These are phyloP conservation scores for Aquatica leii DNA, from an alignment of 2,888 invertebrate species.

Conservation along the genomic window DNA sequence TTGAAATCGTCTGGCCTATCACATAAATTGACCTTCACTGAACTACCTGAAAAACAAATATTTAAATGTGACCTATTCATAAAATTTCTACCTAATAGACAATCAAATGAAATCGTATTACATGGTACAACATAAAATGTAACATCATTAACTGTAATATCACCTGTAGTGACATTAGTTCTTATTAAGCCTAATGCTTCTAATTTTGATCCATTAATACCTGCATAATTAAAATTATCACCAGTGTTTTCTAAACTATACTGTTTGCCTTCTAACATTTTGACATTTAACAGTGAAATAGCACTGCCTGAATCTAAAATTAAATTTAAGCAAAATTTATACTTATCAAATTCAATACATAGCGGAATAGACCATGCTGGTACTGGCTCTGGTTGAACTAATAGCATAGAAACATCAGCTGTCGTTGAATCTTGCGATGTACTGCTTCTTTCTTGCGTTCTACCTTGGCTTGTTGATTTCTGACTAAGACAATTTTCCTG, in stretches of 20 bases:
- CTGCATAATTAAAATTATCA: not conserved
- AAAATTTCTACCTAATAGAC: not conserved
- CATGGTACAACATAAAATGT: not conserved
- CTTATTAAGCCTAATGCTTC: not conserved
- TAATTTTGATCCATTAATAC: not conserved
- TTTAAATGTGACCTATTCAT: not conserved
- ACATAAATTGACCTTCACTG: too few species aligned
- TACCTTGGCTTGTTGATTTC: too few species aligned
- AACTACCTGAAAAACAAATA: too few species aligned
- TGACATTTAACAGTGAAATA: too few species aligned
- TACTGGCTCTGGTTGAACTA: too few species aligned
- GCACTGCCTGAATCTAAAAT: constrained; percentile 6
- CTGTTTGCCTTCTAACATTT: too few species aligned
- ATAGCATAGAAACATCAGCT: not conserved
- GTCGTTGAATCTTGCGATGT: not conserved
- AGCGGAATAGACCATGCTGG: too few species aligned
- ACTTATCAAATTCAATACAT: too few species aligned
- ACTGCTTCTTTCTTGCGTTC: too few species aligned
- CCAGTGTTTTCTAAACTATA: not conserved
- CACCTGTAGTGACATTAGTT: too few species aligned
- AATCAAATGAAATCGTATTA: not conserved
- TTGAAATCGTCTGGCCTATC: not conserved
- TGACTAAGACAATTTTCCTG: too few species aligned
- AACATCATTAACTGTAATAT: not conserved
- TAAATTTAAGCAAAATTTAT: not conserved